Evolutionary conservation across 1,140 invertebrate genomes (phyloP).

Genomic region (Augochlora pura): DNA sequence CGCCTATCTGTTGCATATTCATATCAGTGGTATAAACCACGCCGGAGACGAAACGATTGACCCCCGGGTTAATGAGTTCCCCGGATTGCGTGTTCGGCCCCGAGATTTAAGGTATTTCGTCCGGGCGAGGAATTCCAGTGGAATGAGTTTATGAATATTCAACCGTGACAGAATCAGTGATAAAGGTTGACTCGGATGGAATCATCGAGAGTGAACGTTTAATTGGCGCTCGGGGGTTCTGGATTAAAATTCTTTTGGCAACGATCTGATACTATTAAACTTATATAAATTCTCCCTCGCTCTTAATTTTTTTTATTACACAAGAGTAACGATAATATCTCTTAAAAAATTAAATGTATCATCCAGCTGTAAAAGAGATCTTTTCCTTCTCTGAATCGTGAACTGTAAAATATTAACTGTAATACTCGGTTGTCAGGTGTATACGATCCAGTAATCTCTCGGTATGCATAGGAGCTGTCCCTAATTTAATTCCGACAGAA

Average conservation of each 20-base stretch:
- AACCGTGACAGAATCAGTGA: not conserved
- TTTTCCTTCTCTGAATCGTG: not conserved
- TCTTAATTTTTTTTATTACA: too few relatives aligned
- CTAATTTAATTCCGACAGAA: not conserved
- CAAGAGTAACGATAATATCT: too few relatives aligned
- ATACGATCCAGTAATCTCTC: too few relatives aligned
- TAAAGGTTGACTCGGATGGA: not conserved
- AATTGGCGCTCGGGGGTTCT: not conserved
- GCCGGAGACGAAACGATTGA: conserved; percentile 22
- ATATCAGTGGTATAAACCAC: conserved; percentile 9
- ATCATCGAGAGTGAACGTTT: not conserved
- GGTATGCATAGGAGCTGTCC: not conserved
- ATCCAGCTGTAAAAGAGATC: not conserved
- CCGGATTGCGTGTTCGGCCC: conserved; percentile 12
- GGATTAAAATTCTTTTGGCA: too few relatives aligned
- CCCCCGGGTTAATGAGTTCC: conserved; percentile 31
- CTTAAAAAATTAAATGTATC: too few relatives aligned
- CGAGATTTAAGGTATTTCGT: conserved; percentile 18
- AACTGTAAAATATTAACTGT: not conserved
- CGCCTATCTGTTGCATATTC: conserved; percentile 17
- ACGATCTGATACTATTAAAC: too few relatives aligned
- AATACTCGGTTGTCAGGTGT: not conserved
- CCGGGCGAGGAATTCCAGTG: not conserved
- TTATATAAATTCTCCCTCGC: too few relatives aligned
- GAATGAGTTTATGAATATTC: conserved; percentile 22